A percentile compares a stretch with the other conserved stretches of the same genome.
These are phyloP conservation scores for Drosophila hydei DNA, from an alignment of 1,140 invertebrate species.

Conservation along the genomic window DNA sequence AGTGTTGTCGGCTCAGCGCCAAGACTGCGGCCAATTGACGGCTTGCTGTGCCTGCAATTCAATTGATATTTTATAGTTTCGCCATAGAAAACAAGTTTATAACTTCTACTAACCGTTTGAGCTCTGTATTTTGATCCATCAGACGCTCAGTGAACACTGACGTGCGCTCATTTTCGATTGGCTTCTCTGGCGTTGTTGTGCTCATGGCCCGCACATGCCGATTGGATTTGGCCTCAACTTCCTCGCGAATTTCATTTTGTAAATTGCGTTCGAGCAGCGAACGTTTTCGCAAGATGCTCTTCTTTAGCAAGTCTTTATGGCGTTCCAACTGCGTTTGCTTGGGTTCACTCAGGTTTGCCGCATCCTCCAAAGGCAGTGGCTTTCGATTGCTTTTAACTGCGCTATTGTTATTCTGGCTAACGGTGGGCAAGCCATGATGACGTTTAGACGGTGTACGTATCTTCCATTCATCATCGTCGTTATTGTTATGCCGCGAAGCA, in stretches of 20 bases:
- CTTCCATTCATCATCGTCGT: conserved; percentile 64
- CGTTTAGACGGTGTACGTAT: conserved; percentile 48
- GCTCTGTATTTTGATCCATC: conserved; percentile 45
- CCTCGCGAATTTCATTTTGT: conserved; percentile 93
- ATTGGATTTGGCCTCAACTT: conserved; percentile 86
- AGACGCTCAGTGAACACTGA: conserved; percentile 39
- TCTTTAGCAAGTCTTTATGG: conserved; percentile 96
- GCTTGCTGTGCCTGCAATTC: conserved; percentile 22
- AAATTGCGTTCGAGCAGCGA: conserved; percentile 95
- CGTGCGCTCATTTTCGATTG: conserved; percentile 55
- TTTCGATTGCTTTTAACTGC: conserved; percentile 52
- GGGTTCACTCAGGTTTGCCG: conserved; percentile 41
- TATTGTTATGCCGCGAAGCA: conserved; percentile 52
- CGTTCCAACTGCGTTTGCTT: conserved; percentile 65
- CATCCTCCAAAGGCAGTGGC: conserved; percentile 33
- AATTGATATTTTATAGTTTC: not conserved
- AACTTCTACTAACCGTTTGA: conserved; percentile 39
- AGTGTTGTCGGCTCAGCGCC: conserved; percentile 33
- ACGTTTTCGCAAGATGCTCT: conserved; percentile 96
- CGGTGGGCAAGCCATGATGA: conserved; percentile 30
- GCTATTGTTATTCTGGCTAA: conserved; percentile 38
- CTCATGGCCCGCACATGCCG: conserved; percentile 82
- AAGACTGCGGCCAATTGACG: conserved; percentile 12
- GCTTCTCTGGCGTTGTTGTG: conserved; percentile 59
- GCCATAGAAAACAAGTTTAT: no score